These are phyloP conservation scores for Semicossyphus pulcher DNA, from an alignment of 2,113 vertebrate species.

Conservation along the genomic window DNA sequence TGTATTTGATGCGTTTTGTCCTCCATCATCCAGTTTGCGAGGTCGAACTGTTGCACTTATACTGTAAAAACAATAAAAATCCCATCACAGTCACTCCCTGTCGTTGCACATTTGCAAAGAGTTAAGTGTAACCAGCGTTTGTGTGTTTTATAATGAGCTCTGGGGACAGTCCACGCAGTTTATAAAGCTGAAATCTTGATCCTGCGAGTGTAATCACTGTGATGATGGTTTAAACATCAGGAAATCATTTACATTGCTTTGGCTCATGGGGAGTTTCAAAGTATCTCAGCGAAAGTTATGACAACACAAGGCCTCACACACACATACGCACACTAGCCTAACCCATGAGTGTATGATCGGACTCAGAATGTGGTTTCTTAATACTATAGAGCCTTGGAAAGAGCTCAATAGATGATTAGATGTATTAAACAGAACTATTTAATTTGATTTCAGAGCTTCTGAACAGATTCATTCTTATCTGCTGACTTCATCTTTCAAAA, in stretches of 20 bases:
- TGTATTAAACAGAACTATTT: constrained; percentile 42
- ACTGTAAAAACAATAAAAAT: constrained; percentile 50
- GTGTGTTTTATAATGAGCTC: constrained; percentile 47
- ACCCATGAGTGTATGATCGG: constrained; percentile 5
- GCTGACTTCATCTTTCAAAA: constrained; percentile 22
- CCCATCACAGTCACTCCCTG: constrained; percentile 21
- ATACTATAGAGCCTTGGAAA: constrained; percentile 9
- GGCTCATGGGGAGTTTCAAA: constrained; percentile 56
- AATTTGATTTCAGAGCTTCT: constrained; percentile 40
- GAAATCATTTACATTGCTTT: constrained; percentile 69
- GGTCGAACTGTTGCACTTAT: constrained; percentile 16
- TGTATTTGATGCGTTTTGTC: constrained; percentile 1
- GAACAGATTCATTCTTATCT: constrained; percentile 30
- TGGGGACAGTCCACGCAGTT: constrained; percentile 47
- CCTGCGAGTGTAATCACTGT: constrained; percentile 54
- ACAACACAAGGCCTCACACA: constrained; percentile 40
- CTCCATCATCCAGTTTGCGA: constrained; percentile 7
- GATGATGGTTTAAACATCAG: constrained; percentile 69
- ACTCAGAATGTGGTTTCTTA: constrained; percentile 47
- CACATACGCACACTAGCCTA: background rate
- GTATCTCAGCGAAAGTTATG: constrained; percentile 61
- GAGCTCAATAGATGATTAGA: constrained; percentile 45
- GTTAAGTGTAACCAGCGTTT: constrained; percentile 29
- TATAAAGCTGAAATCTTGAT: constrained; percentile 53
- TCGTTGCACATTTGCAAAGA: constrained; percentile 35